Percentiles rank a stretch among this genome's conserved stretches.
Conservation (phyloP, 1,140 invertebrate species). For the Drosophila albomicans region DNA sequence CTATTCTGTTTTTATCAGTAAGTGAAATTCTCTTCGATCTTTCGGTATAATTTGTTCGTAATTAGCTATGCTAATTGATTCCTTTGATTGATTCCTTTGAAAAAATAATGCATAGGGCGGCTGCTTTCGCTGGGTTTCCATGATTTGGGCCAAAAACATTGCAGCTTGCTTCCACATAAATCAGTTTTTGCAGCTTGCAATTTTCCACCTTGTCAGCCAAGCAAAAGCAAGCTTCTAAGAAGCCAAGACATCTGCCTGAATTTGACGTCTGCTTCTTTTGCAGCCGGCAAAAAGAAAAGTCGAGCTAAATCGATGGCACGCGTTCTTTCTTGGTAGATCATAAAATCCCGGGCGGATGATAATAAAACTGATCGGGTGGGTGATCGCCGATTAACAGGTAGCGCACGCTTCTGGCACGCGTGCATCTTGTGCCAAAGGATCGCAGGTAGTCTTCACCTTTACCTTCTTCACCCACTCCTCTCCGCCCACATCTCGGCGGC, state of each 20-base stretch:
- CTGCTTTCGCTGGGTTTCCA: not conserved
- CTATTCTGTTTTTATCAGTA: no score
- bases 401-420: constrained; percentile 75
- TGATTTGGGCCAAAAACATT: constrained; percentile 29
- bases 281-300: constrained; percentile 57
- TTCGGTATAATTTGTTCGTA: not conserved
- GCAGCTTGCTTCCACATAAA: constrained; percentile 72
- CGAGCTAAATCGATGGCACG: constrained; percentile 59
- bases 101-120: not conserved
- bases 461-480: constrained; percentile 3
- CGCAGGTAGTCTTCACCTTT: not conserved
- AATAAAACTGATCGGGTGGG: constrained; percentile 24
- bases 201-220: constrained; percentile 47
- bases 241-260: constrained; percentile 68
- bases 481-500: constrained; percentile 21
- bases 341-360: no score
- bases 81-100: not conserved
- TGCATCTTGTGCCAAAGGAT: constrained; percentile 41
- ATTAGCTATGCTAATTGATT: not conserved
- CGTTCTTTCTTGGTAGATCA: constrained; percentile 66
- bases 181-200: constrained; percentile 64
- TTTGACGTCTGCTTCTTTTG: constrained; percentile 1
- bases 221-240: constrained; percentile 61
- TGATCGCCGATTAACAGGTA: constrained; percentile 49
- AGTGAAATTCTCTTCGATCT: not conserved